Evolutionary conservation across 64 coral and sea anemone genomes (phyloP), one percentile per base, ranked within the genome.

Genomic region (Orbicella faveolata): DNA sequence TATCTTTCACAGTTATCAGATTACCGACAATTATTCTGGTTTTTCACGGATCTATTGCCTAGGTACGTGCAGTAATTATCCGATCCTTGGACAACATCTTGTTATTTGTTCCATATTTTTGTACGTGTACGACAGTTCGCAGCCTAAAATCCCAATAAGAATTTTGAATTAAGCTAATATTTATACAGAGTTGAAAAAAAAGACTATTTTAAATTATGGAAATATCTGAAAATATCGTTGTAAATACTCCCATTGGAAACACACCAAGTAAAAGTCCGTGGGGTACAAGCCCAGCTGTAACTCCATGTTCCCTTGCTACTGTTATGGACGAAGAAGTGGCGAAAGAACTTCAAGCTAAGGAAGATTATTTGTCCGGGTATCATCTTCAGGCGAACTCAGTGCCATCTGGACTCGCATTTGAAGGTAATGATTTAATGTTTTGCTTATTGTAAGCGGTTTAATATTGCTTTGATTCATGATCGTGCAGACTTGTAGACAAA

Each of bases 321-420:
- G 97, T 99, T 9, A 99, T 99, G 78, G 97, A 99, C 18, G 97
- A 99, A 90, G 94, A 99, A 78, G 62, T 99, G 14, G 97, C 97
- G 1, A 93, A 92, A 54, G 94, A 99, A 76, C 79, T 99, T 63
- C 94, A 96, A 63, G 75, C 76, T 34, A 75, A 96, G 59, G 97
- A 99, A 86, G 89, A 97, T 44, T 80, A 61, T 74, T 30, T 80
- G 52, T 68, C 69, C 1, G 76, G 59, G 4, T 79, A 79, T 68
- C 74, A 89, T 66, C 36, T 79, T 25, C 74, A 79, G 33, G 11
- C 17, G 35, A 36, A 41, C 70, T 30, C 36, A 26, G 23, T 16
- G 26, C 37, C 63, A 30, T 85, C 82, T 70, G 61, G 14, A 6
- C 55, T 66, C 35, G 52, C 84, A 57, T 69, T 87, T 62, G 65